Percentiles rank a stretch among this genome's conserved stretches.
These are phyloP conservation scores for Drosophila triauraria DNA, from an alignment of 1,140 invertebrate species.

Conservation along the genomic window DNA sequence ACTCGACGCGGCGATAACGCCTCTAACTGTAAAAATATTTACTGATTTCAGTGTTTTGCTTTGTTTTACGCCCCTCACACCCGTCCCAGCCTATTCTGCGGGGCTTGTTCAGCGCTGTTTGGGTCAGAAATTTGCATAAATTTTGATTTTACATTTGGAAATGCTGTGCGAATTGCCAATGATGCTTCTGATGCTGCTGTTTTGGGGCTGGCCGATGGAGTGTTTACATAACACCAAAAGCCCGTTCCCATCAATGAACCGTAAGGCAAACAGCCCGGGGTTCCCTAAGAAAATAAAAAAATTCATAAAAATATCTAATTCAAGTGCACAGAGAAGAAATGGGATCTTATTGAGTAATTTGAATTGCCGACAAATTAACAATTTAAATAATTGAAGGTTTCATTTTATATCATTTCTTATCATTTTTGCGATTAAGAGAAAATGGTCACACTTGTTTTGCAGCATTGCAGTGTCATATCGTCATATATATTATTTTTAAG, in stretches of 20 bases:
- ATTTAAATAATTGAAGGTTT: not conserved
- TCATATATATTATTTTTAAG: too few relatives aligned
- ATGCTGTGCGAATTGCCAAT: constrained; percentile 62
- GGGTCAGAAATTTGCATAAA: constrained; percentile 72
- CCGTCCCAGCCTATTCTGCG: constrained; percentile 10
- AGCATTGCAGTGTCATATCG: too few relatives aligned
- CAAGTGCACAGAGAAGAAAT: not conserved
- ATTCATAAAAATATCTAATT: not conserved
- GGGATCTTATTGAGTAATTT: too few relatives aligned
- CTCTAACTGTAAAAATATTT: constrained; percentile 81
- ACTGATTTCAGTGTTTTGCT: constrained; percentile 46
- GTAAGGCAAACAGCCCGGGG: constrained; percentile 68
- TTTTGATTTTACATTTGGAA: constrained; percentile 68
- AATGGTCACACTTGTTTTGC: too few relatives aligned
- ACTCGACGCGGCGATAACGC: constrained; percentile 63
- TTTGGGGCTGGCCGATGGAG: constrained; percentile 33
- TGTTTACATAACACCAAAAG: constrained; percentile 78
- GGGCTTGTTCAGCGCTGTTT: constrained; percentile 41
- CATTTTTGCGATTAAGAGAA: too few relatives aligned
- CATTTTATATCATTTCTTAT: too few relatives aligned
- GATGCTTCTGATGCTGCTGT: constrained; percentile 23
- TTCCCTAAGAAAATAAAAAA: constrained; percentile 5
- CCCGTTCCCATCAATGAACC: constrained; percentile 65
- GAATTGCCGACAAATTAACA: not conserved
- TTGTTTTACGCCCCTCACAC: constrained; percentile 8